Conservation (phyloP, 2,113 vertebrate genomes). For the Crotalus helleri region DNA sequence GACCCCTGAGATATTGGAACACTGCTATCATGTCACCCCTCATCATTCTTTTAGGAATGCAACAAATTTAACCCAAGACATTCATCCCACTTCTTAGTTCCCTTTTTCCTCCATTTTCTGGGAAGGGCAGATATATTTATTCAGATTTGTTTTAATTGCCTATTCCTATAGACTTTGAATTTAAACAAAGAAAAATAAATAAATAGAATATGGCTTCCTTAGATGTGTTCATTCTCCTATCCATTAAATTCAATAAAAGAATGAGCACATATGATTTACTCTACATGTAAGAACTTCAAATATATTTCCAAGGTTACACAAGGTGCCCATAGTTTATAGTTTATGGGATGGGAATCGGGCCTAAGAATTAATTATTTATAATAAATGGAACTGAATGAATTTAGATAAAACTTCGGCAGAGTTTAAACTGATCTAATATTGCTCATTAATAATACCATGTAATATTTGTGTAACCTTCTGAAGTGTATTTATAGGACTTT, state of each 20-base stretch:
- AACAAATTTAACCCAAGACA: not conserved
- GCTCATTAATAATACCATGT: not conserved
- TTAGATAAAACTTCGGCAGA: not conserved
- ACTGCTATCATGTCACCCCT: too few species aligned
- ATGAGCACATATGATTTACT: not conserved
- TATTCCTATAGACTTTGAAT: not conserved
- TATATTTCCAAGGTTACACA: not conserved
- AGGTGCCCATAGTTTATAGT: not conserved
- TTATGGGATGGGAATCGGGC: not conserved
- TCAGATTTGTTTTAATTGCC: not conserved
- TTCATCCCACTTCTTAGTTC: not conserved
- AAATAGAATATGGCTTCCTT: not conserved
- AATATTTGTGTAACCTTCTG: not conserved
- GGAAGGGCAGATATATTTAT: not conserved
- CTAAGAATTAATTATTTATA: not conserved
- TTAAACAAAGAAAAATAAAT: not conserved
- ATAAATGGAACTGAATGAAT: not conserved
- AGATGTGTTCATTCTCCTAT: not conserved
- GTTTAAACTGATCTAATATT: not conserved
- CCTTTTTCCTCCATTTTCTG: not conserved
- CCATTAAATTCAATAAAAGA: not conserved
- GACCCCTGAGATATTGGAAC: too few species aligned
- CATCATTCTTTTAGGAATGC: not conserved
- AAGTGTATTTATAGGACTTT: not conserved
- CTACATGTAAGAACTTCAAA: not conserved